Conservation (phyloP, 1,140 invertebrate genomes). For the Ylistrum balloti region DNA sequence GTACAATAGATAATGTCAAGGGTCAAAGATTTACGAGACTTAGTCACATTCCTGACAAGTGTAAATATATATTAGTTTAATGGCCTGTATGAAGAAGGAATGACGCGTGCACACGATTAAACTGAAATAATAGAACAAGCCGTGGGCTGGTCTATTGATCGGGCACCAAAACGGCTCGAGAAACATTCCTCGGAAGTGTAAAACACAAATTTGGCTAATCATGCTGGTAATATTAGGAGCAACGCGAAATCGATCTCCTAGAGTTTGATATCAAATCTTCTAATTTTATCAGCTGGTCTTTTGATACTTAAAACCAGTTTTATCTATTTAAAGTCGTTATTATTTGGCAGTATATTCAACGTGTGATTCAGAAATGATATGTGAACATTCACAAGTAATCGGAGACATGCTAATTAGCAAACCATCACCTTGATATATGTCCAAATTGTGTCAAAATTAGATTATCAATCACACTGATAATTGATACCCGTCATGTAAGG, state of each 20-base stretch:
- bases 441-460: slow-evolving; percentile 23
- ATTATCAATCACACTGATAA: neutral
- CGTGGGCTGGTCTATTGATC: neutral
- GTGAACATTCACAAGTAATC: neutral
- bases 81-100: neutral
- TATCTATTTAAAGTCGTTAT: neutral
- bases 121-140: neutral
- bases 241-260: neutral
- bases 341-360: slow-evolving; percentile 29
- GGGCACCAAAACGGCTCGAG: neutral
- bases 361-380: neutral
- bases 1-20: neutral
- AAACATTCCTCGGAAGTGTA: neutral
- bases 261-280: slow-evolving; percentile 30
- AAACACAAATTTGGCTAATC: slow-evolving; percentile 19
- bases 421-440: slow-evolving; percentile 33
- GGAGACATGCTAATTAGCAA: slow-evolving; percentile 25
- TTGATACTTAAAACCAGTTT: neutral
- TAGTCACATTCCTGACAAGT: slow-evolving; percentile 33
- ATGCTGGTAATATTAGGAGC: neutral
- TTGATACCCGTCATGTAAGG: slow-evolving; percentile 16
- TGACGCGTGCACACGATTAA: neutral
- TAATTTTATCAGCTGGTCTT: neutral
- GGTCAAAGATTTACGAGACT: neutral
- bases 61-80: slow-evolving; percentile 35